phyloP scores from a whole-genome alignment of 2,113 vertebrate genomes.

The Mus spicilegus region DNA sequence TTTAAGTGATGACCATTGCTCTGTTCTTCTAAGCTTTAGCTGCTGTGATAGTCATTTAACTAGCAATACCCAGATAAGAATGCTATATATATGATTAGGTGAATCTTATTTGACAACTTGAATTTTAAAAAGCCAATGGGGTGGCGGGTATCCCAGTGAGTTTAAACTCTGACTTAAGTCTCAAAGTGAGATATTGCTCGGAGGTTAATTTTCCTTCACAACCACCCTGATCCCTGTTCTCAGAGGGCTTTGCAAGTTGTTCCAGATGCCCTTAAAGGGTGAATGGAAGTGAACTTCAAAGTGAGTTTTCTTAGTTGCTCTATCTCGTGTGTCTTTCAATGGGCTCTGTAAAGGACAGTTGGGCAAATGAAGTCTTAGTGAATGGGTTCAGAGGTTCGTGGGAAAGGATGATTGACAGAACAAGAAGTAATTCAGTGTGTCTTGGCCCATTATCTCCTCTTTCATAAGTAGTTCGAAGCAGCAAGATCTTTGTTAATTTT shows the following conservation, averaged over 20 bases:
- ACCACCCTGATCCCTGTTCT: background rate
- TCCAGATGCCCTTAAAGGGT: background rate
- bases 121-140: slow-evolving; percentile 74
- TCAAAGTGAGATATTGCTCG: slow-evolving; percentile 47
- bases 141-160: slow-evolving; percentile 55
- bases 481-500: slow-evolving; percentile 14
- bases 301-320: slow-evolving; percentile 15
- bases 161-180: slow-evolving; percentile 59
- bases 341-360: background rate
- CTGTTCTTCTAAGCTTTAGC: slow-evolving; percentile 69
- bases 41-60: slow-evolving; percentile 62
- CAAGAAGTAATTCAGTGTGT: slow-evolving; percentile 57
- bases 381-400: slow-evolving; percentile 45
- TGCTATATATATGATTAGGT: slow-evolving; percentile 60
- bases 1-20: slow-evolving; percentile 65
- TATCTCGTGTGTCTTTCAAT: slow-evolving; percentile 18
- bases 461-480: slow-evolving; percentile 20
- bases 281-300: background rate
- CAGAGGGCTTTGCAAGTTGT: slow-evolving; percentile 27
- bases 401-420: background rate
- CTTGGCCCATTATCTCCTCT: background rate
- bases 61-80: slow-evolving; percentile 68
- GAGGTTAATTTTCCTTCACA: slow-evolving; percentile 66
- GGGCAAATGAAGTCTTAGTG: slow-evolving; percentile 46
- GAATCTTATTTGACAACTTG: slow-evolving; percentile 73